phyloP scores from a whole-genome alignment of 2,888 invertebrate genomes.

The Spilarctia lutea region DNA sequence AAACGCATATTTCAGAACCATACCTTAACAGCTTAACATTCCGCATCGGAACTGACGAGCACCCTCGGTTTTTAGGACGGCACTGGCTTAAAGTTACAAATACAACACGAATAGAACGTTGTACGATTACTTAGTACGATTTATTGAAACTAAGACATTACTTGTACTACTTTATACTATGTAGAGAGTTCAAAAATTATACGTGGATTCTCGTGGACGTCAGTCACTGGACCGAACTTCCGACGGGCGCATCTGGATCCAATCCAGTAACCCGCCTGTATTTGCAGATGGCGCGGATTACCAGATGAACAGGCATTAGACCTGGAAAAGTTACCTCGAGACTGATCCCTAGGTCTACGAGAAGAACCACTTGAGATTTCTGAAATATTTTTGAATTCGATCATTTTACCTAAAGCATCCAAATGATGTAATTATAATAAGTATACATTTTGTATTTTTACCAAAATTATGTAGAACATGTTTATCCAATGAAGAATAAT shows the following conservation, averaged over 20 bases:
- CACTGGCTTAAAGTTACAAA: conserved; percentile 25
- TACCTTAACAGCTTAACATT: conserved; percentile 37
- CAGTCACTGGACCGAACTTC: too few species aligned
- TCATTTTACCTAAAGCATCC: not conserved
- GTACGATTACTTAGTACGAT: not conserved
- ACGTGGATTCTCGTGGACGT: too few species aligned
- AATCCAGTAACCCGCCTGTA: too few species aligned
- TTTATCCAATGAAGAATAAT: not conserved
- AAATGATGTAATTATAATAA: not conserved
- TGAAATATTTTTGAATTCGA: too few species aligned
- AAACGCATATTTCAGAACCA: conserved; percentile 14
- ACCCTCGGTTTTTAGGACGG: conserved; percentile 21
- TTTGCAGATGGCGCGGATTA: too few species aligned
- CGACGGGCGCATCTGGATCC: too few species aligned
- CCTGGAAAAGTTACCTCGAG: too few species aligned
- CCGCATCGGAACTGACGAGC: conserved; percentile 28
- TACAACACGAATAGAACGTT: conserved; percentile 35
- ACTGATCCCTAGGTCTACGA: too few species aligned
- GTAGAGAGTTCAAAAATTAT: too few species aligned
- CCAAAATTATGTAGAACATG: not conserved
- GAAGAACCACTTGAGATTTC: too few species aligned
- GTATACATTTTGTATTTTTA: not conserved
- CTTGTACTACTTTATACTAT: not conserved
- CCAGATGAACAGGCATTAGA: too few species aligned
- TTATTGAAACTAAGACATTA: not conserved